A percentile compares a stretch with the other conserved stretches of the same genome.
Evolutionary conservation across 37 sponge, comb jelly and placozoan species (phyloP).

Genomic region (Agelas oroides): DNA sequence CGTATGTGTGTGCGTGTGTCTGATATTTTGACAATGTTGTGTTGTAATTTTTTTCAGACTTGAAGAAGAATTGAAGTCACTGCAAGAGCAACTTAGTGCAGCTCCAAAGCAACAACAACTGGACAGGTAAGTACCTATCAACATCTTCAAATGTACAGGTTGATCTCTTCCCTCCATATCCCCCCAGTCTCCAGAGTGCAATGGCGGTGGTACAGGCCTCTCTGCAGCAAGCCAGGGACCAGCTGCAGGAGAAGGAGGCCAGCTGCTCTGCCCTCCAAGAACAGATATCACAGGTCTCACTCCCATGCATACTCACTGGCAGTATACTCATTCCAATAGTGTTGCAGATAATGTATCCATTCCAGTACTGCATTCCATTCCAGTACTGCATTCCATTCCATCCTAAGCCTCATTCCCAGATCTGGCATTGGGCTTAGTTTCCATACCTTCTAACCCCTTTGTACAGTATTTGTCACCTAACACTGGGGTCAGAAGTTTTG

Average conservation of each 20-base stretch:
- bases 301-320: background rate
- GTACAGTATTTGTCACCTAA: too few relatives aligned
- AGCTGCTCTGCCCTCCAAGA: constrained; percentile 7
- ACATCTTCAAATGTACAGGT: too few relatives aligned
- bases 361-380: too few relatives aligned
- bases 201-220: constrained; percentile 21
- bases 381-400: too few relatives aligned
- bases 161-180: background rate
- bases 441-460: too few relatives aligned
- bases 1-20: too few relatives aligned
- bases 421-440: too few relatives aligned
- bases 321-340: too few relatives aligned
- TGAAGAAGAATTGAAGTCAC: constrained; percentile 45
- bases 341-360: too few relatives aligned
- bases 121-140: constrained; percentile 33
- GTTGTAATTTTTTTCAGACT: constrained; percentile 14
- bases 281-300: constrained; percentile 6
- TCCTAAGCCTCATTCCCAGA: too few relatives aligned
- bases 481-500: too few relatives aligned
- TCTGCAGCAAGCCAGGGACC: constrained; percentile 44
- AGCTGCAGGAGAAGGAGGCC: constrained; percentile 51
- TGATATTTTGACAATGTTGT: too few relatives aligned
- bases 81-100: constrained; percentile 30
- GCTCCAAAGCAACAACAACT: constrained; percentile 72
- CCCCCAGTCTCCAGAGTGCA: constrained; percentile 47